phyloP scores from a whole-genome alignment of 2,797 vertebrate species.

The Erethizon dorsatum region DNA sequence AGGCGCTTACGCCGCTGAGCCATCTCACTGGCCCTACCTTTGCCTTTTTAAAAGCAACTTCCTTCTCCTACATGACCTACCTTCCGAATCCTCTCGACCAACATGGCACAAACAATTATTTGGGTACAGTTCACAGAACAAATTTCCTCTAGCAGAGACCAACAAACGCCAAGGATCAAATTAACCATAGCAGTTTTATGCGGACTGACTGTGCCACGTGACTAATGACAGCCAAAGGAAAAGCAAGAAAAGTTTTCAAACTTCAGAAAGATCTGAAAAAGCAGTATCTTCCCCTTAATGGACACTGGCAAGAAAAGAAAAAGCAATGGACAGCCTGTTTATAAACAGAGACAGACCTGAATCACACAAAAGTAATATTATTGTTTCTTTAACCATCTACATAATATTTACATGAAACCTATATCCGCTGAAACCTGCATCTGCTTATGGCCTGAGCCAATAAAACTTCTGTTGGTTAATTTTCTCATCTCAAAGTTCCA shows the following conservation, averaged over 20 bases:
- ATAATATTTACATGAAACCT: conserved; percentile 71
- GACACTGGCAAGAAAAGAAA: conserved; percentile 25
- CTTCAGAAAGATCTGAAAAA: neutral
- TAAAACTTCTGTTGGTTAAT: conserved; percentile 5
- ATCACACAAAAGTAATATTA: neutral
- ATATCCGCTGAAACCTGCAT: neutral
- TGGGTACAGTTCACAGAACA: neutral
- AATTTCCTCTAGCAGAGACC: neutral
- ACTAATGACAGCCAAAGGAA: neutral
- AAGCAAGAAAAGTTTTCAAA: conserved; percentile 7
- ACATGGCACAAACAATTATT: neutral
- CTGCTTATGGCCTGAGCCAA: neutral
- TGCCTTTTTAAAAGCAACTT: conserved; percentile 5
- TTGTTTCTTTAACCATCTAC: conserved; percentile 71
- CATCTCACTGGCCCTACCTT: neutral
- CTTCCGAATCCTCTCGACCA: neutral
- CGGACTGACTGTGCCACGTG: rapidly evolving
- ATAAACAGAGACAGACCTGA: conserved; percentile 66
- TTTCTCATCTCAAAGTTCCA: conserved; percentile 35
- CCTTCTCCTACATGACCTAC: neutral
- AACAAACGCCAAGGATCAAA: neutral
- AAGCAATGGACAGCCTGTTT: conserved; percentile 22
- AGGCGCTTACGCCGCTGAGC: no score
- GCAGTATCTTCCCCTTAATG: neutral
- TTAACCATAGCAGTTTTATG: neutral